Base-by-base conservation (phyloP, 2,113 vertebrate genomes). In the Saguinus midas region DNA sequence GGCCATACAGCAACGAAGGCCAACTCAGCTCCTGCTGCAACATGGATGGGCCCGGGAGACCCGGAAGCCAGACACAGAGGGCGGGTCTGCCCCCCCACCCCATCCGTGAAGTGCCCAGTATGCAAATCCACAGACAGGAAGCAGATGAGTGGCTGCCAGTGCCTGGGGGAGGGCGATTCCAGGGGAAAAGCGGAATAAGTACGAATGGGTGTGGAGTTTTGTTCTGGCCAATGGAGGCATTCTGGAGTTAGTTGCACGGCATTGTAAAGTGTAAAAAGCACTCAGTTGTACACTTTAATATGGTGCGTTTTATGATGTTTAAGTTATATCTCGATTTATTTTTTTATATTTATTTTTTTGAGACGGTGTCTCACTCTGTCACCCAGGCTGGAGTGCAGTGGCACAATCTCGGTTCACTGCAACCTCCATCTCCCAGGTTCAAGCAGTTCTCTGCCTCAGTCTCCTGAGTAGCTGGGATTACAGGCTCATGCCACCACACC, bases 151-250 rank as follows among this genome's bases (percentile, higher is more conserved):
- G 76, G 52, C 40, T 40, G 14, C 45, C 29, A 18, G 78, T 61
- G 48, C 21, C 11, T 13, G 7, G 5, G 4, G 14, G 57, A 43
- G 18, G 3, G 9, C 17, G 16, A 68, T 18, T 45, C 35, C 1
- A 3, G 8, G 5, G 57, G 75, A 18, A 2, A 10, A 6, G 8
- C 6, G 23, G 66, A 13, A 1, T 0, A 10, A 14, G 29, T 45
- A 3, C 4, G 8, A 6, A 8, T 55, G 79, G 37, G 37, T 2
- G 2, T 13, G 6, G 32, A n/a, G 20, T 27, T n/a, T 27, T 3
- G 20, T 45, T 18, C 27, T 27, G 64, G 79, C 20, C 8, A 0
- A 8, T 3, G 52, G 40, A 8, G 14, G 0, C 0, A 29, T 16
- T n/a, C 32, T 9, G 52, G 75, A 50, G 3, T 48, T 27, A 18